These are phyloP conservation scores for Anableps anableps DNA, from an alignment of 2,797 vertebrate species.

Conservation along the genomic window DNA sequence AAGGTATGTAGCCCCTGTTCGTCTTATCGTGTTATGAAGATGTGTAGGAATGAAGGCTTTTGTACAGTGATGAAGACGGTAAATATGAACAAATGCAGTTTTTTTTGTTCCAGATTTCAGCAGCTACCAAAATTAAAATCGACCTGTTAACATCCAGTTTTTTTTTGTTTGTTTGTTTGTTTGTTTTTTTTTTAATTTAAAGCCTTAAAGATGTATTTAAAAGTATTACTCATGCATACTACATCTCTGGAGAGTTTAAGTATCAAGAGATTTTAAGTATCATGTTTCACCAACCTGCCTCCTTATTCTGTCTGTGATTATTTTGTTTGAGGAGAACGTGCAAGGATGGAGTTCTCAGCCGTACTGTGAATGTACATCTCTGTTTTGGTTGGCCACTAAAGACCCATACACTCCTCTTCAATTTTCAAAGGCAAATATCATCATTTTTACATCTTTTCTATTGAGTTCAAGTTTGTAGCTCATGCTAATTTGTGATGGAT, in stretches of 20 bases:
- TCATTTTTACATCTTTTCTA: background rate
- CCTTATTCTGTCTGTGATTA: background rate
- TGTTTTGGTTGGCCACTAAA: slow-evolving; percentile 28
- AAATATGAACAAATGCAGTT: slow-evolving; percentile 25
- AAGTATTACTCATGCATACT: slow-evolving; percentile 25
- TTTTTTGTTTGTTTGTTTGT: no score
- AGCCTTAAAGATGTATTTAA: slow-evolving; percentile 9
- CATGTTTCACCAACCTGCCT: slow-evolving; percentile 3
- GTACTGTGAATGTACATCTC: background rate
- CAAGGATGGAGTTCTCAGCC: background rate
- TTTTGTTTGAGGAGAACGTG: background rate
- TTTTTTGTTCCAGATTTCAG: slow-evolving; percentile 43
- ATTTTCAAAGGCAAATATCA: slow-evolving; percentile 6
- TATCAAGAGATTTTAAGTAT: slow-evolving; percentile 4
- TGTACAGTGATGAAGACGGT: slow-evolving; percentile 35
- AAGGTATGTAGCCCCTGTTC: slow-evolving; percentile 52
- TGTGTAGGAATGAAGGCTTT: slow-evolving; percentile 38
- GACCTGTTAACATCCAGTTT: background rate
- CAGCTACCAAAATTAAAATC: slow-evolving; percentile 44
- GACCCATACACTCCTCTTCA: slow-evolving; percentile 6
- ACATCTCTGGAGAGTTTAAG: slow-evolving; percentile 37
- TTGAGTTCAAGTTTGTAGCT: background rate
- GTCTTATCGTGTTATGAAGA: slow-evolving; percentile 44
- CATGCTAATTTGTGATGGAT: background rate
- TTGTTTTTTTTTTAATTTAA: no score